Conservation (phyloP, 2,113 vertebrate genomes). For the Tyto alba region DNA sequence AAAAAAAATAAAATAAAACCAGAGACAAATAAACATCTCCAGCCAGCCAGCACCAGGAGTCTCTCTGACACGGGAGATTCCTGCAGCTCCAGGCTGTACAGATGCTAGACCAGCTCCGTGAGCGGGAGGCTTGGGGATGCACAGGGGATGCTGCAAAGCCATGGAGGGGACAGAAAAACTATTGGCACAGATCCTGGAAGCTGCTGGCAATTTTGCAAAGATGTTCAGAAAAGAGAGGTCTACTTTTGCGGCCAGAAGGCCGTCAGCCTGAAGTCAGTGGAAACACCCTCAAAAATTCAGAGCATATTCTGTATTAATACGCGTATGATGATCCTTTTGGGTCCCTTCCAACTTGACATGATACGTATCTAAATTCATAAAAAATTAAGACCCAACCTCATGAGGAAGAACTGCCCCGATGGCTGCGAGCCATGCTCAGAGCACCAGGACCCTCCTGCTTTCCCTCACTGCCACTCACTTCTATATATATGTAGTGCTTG, state of each 20-base stretch:
- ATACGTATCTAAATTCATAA: not conserved
- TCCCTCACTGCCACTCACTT: slow-evolving; percentile 68
- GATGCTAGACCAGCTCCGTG: not conserved
- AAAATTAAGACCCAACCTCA: not conserved
- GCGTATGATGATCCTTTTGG: not conserved
- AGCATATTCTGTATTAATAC: not conserved
- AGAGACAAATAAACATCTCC: not conserved
- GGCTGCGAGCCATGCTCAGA: not conserved
- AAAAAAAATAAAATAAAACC: not conserved
- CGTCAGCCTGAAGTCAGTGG: not conserved
- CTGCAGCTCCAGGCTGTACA: not conserved
- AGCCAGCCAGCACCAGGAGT: not conserved
- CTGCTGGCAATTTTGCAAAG: not conserved
- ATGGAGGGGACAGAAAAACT: not conserved
- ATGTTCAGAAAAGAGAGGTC: not conserved
- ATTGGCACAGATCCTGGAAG: not conserved
- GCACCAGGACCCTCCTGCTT: not conserved
- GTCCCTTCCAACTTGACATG: not conserved
- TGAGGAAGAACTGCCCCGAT: not conserved
- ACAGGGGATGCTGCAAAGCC: not conserved
- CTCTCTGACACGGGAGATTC: not conserved
- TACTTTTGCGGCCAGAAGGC: not conserved
- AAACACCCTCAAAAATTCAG: not conserved
- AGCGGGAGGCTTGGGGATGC: not conserved
- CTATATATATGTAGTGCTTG: slow-evolving; percentile 93